Evolutionary conservation across 1,140 invertebrate species (phyloP), one percentile per base, ranked within the genome.

Genomic region (Grapholita molesta): DNA sequence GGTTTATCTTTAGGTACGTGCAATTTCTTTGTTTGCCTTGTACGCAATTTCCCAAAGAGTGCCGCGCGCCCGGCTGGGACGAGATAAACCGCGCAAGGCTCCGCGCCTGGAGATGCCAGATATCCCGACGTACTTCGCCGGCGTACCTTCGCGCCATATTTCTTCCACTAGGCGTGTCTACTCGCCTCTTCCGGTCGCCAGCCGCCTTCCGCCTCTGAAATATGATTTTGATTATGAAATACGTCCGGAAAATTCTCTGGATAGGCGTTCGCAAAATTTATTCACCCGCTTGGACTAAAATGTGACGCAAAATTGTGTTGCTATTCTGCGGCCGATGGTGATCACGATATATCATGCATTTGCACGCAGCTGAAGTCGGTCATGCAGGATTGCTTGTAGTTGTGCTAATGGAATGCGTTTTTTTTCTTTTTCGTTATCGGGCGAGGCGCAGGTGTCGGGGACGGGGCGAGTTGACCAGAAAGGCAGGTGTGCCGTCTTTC

Each of bases 1-100:
- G 69, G 72, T 76, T 88, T 88, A 89, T 88, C 85, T 72, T 48
- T 69, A 75, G 73, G 73, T 79, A 75, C 74, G 73, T 79, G 81
- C 80, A 86, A 86, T 89, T 85, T 85, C 84, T 85, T 88, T 89
- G 86, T 89, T 86, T 87, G 85, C 76, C 70, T 78, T 80, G 80
- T 86, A 84, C 86, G 87, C 85, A 89, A 83, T 89, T 86, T 86
- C 84, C 84, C 74, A 83, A 86, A 84, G 77, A 79, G 80, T 64
- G 64, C 53, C 78, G 75, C 55, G 24, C 67, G 71, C 38, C 24
- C 67, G 69, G 74, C 55, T 69, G 69, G 74, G 70, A 66, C 70
- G 77, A 86, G 83, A 85, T 86, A 89, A 87, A 80, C 79, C 80
- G 70, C 70, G 71, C 71, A 77, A 79, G 77, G 77, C 68, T 69